phyloP scores from a whole-genome alignment of 2,888 invertebrate species.

The Eustalomyia histrio region DNA sequence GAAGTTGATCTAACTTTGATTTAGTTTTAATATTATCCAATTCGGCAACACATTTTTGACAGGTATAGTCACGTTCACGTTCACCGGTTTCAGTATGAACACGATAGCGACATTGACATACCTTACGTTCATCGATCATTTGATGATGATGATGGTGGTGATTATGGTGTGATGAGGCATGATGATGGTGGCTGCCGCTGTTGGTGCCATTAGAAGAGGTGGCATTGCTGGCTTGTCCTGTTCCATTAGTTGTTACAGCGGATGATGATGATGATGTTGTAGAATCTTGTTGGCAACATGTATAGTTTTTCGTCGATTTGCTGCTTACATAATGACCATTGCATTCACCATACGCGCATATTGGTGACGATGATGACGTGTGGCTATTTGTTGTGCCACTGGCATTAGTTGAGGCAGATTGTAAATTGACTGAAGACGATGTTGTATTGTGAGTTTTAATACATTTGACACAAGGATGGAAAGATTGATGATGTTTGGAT shows the following conservation, averaged over 20 bases:
- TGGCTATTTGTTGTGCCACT: conserved; percentile 57
- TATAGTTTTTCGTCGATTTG: conserved; percentile 64
- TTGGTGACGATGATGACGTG: conserved; percentile 29
- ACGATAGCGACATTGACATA: conserved; percentile 74
- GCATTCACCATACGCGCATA: conserved; percentile 72
- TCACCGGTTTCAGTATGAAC: conserved; percentile 66
- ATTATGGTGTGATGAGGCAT: conserved; percentile 40
- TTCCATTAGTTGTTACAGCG: conserved; percentile 12
- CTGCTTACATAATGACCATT: conserved; percentile 71
- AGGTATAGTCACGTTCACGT: conserved; percentile 73
- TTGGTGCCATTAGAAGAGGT: conserved; percentile 39
- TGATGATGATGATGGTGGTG: conserved; percentile 45
- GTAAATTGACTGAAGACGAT: conserved; percentile 28
- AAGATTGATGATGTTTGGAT: conserved; percentile 69
- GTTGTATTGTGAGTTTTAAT: conserved; percentile 66
- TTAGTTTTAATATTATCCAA: conserved; percentile 89
- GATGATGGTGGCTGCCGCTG: conserved; percentile 42
- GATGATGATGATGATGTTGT: conserved; percentile 28
- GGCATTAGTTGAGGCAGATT: conserved; percentile 60
- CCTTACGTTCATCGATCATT: conserved; percentile 66
- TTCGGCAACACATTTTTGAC: conserved; percentile 81
- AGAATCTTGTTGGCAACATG: conserved; percentile 62
- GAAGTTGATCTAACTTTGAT: conserved; percentile 91
- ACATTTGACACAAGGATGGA: conserved; percentile 73
- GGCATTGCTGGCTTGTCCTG: conserved; percentile 48